Conservation (phyloP, 2,797 vertebrate genomes). For the Epinephelus awoara region DNA sequence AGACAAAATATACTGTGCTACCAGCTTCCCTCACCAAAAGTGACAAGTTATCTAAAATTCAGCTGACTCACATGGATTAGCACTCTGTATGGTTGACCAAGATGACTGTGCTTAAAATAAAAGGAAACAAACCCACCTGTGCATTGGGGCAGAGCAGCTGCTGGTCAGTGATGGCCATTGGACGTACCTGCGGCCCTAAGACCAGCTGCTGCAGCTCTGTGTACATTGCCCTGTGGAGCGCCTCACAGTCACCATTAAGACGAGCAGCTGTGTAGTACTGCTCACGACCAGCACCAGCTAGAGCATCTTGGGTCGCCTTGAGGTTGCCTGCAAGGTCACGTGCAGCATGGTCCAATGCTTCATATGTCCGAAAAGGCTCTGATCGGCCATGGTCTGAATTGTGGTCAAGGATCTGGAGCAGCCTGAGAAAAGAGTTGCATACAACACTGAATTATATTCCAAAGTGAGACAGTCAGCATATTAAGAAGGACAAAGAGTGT, state of each 20-base stretch:
- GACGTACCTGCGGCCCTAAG: constrained; percentile 89
- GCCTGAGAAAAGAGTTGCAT: constrained; percentile 76
- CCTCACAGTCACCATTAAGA: constrained; percentile 83
- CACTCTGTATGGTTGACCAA: background rate
- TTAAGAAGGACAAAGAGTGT: background rate
- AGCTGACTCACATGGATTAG: constrained; percentile 60
- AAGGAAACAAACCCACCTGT: constrained; percentile 84
- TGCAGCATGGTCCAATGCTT: constrained; percentile 86
- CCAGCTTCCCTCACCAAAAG: constrained; percentile 59
- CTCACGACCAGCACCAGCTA: constrained; percentile 80
- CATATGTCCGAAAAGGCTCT: constrained; percentile 91
- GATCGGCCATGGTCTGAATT: constrained; percentile 67
- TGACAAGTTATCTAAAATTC: constrained; percentile 36
- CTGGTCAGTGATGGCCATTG: constrained; percentile 72
- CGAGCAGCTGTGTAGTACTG: constrained; percentile 81
- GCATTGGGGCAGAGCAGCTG: constrained; percentile 85
- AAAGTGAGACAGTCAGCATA: background rate
- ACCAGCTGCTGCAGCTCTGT: constrained; percentile 87
- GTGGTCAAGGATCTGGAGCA: constrained; percentile 89
- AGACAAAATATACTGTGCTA: constrained; percentile 31
- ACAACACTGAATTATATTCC: background rate
- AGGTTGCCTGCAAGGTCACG: constrained; percentile 84
- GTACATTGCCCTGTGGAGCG: constrained; percentile 85
- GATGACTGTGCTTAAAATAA: constrained; percentile 18
- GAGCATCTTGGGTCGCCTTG: constrained; percentile 77